These are phyloP conservation scores for Eleginops maclovinus DNA, from an alignment of 2,113 vertebrate genomes.

Conservation along the genomic window DNA sequence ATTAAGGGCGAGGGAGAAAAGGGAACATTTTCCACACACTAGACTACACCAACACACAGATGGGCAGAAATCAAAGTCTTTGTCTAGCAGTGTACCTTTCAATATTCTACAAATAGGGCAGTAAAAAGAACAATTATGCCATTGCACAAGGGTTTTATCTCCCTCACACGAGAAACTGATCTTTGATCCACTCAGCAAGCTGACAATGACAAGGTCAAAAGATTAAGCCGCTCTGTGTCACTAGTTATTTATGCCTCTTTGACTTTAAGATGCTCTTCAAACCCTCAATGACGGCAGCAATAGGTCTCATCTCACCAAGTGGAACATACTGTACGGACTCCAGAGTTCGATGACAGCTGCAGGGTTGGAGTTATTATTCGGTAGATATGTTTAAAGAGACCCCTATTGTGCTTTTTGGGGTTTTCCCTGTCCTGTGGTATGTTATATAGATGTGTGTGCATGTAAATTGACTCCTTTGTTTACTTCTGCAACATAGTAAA, in stretches of 20 bases:
- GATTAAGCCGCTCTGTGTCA: constrained; percentile 32
- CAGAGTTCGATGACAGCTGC: not conserved
- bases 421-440: no score
- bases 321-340: not conserved
- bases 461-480: no score
- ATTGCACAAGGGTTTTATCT: not conserved
- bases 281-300: not conserved
- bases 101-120: not conserved
- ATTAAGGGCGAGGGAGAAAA: not conserved
- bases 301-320: not conserved
- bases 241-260: constrained; percentile 31
- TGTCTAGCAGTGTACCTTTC: not conserved
- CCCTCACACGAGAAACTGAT: constrained; percentile 30
- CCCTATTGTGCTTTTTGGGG: no score
- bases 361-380: not conserved
- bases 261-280: constrained; percentile 47
- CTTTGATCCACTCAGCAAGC: constrained; percentile 25
- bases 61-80: not conserved
- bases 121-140: constrained; percentile 2
- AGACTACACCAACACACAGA: not conserved
- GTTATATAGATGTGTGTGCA: no score
- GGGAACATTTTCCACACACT: no score
- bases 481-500: no score
- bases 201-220: constrained; percentile 41
- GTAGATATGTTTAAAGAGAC: no score